Evolutionary conservation across 2,797 vertebrate species (phyloP), one percentile per base, ranked within the genome.

Genomic region (Rhabdomys pumilio): DNA sequence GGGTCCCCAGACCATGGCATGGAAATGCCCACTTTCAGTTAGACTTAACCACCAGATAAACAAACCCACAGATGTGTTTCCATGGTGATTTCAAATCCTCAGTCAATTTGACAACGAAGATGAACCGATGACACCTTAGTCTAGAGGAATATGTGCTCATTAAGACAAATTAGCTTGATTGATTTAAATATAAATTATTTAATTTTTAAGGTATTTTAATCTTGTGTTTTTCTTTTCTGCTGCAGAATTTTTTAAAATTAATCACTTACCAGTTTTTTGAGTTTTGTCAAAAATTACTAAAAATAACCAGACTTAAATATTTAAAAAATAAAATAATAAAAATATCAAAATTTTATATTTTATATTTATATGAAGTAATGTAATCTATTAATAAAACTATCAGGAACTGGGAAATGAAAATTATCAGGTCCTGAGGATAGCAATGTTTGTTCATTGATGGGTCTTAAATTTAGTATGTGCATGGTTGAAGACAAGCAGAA

Each of bases 261-360:
- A 20, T 81, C 41, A 93, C 31, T 94, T 75, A 57, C 65, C 19
- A 86, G 63, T 72, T 67, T 80, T 80, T 3, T 8, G 92, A 88
- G 14, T 65, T 84, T 57, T 26, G 69, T 72, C n/a, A 84, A 55
- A 91, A 92, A 59, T 17, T 93, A 29, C 67, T 82, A 85, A 79
- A 90, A 77, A 87, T 81, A 92, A 38, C 17, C 83, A 79, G 11
- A 72, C 41, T 59, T 1, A 89, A 88, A 77, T 84, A 11, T 41
- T 73, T 61, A 22, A 61, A 90, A 57, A 90, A 38, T 19, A 26
- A 73, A 75, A 59, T 26, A 63, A n/a, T 26, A 91, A 53, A 89
- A 47, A 15, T 9, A 24, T 20, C 7, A 96, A 88, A 34, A 47
- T 53, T 84, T 87, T 50, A 50, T 50, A 12, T 50, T 50, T 50